These are phyloP conservation scores for Stenichneumon culpator DNA, from an alignment of 2,888 invertebrate species.

Conservation along the genomic window DNA sequence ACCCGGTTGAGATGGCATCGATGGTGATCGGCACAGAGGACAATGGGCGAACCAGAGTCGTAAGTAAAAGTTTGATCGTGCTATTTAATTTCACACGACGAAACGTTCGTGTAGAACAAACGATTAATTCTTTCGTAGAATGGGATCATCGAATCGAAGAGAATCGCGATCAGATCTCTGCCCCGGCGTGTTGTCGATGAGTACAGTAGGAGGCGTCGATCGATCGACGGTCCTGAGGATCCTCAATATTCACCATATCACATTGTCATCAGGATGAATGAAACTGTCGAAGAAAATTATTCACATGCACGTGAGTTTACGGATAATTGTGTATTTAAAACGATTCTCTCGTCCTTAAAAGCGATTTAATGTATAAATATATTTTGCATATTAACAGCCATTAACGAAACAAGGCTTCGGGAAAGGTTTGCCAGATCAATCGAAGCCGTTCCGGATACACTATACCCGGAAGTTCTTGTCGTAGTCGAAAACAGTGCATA, in stretches of 20 bases:
- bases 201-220: slow-evolving; percentile 43
- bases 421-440: not conserved
- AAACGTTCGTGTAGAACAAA: not conserved
- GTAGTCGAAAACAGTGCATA: slow-evolving; percentile 40
- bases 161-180: slow-evolving; percentile 51
- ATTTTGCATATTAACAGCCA: not conserved
- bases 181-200: slow-evolving; percentile 39
- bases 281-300: not conserved
- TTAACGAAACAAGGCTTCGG: not conserved
- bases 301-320: slow-evolving; percentile 24
- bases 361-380: not conserved
- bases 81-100: not conserved
- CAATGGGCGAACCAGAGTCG: slow-evolving; percentile 27
- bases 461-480: slow-evolving; percentile 59
- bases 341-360: not conserved
- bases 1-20: slow-evolving; percentile 33
- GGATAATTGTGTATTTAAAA: not conserved
- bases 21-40: slow-evolving; percentile 33
- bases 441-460: slow-evolving; percentile 1
- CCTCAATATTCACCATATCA: slow-evolving; percentile 47
- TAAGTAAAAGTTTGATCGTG: slow-evolving; percentile 8
- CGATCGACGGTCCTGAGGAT: slow-evolving; percentile 15
- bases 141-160: slow-evolving; percentile 39
- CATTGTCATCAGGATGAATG: slow-evolving; percentile 45
- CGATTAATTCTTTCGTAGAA: slow-evolving; percentile 31